Evolutionary conservation across 2,888 invertebrate genomes (phyloP).

Genomic region (Drosophila vallismaia): DNA sequence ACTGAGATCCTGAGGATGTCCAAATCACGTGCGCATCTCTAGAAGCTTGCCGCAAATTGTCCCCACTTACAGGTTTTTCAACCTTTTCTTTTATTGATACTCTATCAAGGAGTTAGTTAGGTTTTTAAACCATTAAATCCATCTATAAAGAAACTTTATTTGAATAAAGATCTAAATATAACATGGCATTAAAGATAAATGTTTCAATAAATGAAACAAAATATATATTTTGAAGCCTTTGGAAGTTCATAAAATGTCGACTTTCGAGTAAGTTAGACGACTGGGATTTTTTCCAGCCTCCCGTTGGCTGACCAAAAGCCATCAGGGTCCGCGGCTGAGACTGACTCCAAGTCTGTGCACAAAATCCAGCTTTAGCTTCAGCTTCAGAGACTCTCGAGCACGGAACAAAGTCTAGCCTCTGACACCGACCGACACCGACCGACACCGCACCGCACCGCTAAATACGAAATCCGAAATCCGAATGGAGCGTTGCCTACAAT

Average conservation of each 20-base stretch:
- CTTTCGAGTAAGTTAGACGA: not conserved
- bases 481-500: conserved; percentile 56
- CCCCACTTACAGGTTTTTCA: conserved; percentile 68
- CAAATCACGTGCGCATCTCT: conserved; percentile 70
- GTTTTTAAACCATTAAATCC: too few relatives aligned
- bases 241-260: not conserved
- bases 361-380: conserved; percentile 4
- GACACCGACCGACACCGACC: conserved; percentile 69
- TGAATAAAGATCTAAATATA: not conserved
- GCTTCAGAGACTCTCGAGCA: conserved; percentile 23
- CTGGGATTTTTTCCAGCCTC: conserved; percentile 42
- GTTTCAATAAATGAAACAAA: not conserved
- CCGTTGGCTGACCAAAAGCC: conserved; percentile 52
- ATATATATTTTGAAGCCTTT: not conserved
- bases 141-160: not conserved
- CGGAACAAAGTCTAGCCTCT: conserved; percentile 64
- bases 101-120: conserved; percentile 2
- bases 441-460: too few relatives aligned
- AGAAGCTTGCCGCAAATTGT: conserved; percentile 53
- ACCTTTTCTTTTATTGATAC: conserved; percentile 32
- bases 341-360: not conserved
- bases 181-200: too few relatives aligned
- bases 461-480: conserved; percentile 37
- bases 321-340: conserved; percentile 23
- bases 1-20: conserved; percentile 32